Conservation (phyloP, 2,797 vertebrate species). For the Gymnopithys bicolor region DNA sequence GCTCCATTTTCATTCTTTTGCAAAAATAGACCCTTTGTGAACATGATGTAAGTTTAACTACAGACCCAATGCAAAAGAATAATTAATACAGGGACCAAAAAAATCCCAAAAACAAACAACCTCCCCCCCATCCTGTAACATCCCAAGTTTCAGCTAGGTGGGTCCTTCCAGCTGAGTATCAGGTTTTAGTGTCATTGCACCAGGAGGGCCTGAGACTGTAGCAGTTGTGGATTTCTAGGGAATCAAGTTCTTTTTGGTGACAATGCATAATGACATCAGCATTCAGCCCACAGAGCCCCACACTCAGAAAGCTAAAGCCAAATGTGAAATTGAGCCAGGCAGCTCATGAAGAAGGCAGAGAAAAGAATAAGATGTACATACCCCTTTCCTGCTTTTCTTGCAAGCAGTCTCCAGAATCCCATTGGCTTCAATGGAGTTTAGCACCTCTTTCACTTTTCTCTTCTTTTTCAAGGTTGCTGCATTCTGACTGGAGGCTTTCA, state of each 20-base stretch:
- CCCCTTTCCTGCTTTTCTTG: conserved; percentile 51
- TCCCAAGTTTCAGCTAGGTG: neutral
- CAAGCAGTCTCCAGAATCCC: conserved; percentile 14
- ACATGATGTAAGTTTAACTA: neutral
- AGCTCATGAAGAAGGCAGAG: neutral
- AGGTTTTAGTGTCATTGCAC: neutral
- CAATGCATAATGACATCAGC: neutral
- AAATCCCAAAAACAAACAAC: neutral
- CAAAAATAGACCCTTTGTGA: neutral
- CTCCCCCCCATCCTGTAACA: neutral
- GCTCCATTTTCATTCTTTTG: neutral
- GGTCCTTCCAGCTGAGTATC: neutral
- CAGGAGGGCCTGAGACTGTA: neutral
- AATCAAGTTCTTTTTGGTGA: neutral
- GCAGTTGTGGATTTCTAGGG: neutral
- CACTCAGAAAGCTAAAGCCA: neutral
- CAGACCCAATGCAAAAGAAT: neutral
- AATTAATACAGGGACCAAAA: neutral
- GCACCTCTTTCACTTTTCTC: conserved; percentile 60
- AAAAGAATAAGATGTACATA: conserved; percentile 6
- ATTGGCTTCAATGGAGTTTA: neutral
- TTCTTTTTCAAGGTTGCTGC: conserved; percentile 61
- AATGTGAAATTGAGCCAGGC: neutral
- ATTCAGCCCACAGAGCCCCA: neutral
- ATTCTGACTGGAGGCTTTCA: conserved; percentile 34